Percentiles rank a stretch among this genome's conserved stretches.
phyloP scores from a whole-genome alignment of 2,113 vertebrate species.

The Phylloscopus whistleri region DNA sequence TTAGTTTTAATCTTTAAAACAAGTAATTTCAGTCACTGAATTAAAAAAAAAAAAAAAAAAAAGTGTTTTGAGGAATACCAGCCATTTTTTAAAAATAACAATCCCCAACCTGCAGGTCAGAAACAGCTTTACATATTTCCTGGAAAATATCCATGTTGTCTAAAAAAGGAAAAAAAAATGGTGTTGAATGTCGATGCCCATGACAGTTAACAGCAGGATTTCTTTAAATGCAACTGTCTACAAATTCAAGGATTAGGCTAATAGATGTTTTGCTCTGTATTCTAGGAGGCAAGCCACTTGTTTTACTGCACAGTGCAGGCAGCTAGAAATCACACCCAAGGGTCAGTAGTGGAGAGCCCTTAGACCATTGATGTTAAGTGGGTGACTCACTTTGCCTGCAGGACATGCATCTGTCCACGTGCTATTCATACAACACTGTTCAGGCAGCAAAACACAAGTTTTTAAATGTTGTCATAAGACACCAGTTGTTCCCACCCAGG shows the following conservation, averaged over 20 bases:
- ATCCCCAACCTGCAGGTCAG: neutral
- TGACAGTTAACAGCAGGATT: neutral
- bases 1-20: neutral
- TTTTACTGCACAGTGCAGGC: neutral
- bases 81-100: neutral
- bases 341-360: neutral
- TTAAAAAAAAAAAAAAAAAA: neutral
- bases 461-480: neutral
- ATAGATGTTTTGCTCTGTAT: neutral
- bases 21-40: neutral
- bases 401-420: rapidly evolving
- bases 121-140: neutral
- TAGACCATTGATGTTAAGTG: neutral
- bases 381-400: neutral
- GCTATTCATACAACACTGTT: neutral
- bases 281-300: neutral
- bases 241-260: neutral
- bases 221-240: neutral
- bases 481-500: neutral
- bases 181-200: neutral
- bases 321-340: neutral
- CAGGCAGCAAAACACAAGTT: neutral
- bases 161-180: neutral
- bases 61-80: neutral
- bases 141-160: neutral